Conservation (phyloP, 2,888 invertebrate species). For the Ophioninae sp. region DNA sequence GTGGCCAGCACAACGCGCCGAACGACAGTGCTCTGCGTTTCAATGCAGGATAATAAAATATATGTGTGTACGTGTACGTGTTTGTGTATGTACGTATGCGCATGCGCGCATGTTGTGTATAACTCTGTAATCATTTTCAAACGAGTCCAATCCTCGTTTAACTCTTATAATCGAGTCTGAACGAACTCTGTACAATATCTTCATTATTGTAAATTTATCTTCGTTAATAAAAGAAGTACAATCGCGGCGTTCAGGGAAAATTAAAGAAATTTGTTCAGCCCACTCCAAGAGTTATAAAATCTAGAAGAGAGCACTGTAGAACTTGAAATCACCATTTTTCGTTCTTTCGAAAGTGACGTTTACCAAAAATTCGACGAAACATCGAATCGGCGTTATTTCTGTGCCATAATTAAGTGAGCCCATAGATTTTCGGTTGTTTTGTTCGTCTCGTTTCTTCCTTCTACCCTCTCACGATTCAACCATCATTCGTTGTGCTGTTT, state of each 20-base stretch:
- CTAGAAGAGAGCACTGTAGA: no score
- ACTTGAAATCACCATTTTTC: no score
- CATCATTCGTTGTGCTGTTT: slow-evolving; percentile 59
- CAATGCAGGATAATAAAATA: slow-evolving; percentile 42
- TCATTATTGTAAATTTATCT: slow-evolving; percentile 4
- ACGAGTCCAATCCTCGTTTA: slow-evolving; percentile 42
- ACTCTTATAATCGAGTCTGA: slow-evolving; percentile 14
- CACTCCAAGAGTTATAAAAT: not conserved
- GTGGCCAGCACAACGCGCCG: slow-evolving; percentile 70
- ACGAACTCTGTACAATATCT: slow-evolving; percentile 14
- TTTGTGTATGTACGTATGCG: not conserved
- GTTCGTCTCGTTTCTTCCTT: slow-evolving; percentile 21
- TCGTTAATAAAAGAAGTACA: slow-evolving; percentile 2
- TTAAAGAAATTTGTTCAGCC: not conserved
- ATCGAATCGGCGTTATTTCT: not conserved
- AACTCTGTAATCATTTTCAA: slow-evolving; percentile 69
- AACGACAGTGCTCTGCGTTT: slow-evolving; percentile 46
- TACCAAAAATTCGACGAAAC: not conserved
- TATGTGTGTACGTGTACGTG: not conserved
- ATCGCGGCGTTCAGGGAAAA: not conserved
- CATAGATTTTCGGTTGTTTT: not conserved
- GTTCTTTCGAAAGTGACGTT: not conserved
- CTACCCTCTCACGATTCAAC: slow-evolving; percentile 37
- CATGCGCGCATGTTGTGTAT: slow-evolving; percentile 56
- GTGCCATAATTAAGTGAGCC: slow-evolving; percentile 1